Percentiles rank a stretch among this genome's conserved stretches.
Conservation (phyloP, 2,888 invertebrate species). For the Mythimna impura region DNA sequence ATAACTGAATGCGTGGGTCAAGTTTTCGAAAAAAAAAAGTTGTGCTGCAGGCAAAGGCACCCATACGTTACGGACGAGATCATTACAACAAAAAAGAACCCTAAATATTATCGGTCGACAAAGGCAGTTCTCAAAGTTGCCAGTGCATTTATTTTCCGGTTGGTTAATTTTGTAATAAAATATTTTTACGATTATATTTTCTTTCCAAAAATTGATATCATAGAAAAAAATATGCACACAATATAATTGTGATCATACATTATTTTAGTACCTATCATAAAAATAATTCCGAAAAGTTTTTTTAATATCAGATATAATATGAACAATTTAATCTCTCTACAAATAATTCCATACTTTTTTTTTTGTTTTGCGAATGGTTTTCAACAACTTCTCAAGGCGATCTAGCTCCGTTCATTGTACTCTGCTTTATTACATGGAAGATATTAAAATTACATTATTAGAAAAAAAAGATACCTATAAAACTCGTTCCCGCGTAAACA, state of each 20-base stretch:
- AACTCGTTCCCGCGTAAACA: slow-evolving; percentile 69
- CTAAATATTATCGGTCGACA: slow-evolving; percentile 85
- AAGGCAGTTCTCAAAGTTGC: slow-evolving; percentile 81
- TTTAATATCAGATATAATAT: slow-evolving; percentile 16
- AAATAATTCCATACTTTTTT: slow-evolving; percentile 67
- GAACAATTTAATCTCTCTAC: slow-evolving; percentile 49
- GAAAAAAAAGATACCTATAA: slow-evolving; percentile 57
- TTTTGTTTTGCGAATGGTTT: slow-evolving; percentile 71
- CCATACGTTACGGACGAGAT: slow-evolving; percentile 89
- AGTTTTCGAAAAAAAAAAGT: slow-evolving; percentile 84
- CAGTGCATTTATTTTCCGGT: slow-evolving; percentile 54
- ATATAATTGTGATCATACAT: background rate
- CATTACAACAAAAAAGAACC: slow-evolving; percentile 89
- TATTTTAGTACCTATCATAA: background rate
- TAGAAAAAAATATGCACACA: too few species aligned
- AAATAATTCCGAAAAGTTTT: slow-evolving; percentile 11
- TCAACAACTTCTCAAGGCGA: slow-evolving; percentile 84
- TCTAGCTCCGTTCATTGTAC: slow-evolving; percentile 86
- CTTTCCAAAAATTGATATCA: background rate
- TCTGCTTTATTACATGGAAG: slow-evolving; percentile 75
- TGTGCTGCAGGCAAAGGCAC: slow-evolving; percentile 85
- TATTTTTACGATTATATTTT: background rate
- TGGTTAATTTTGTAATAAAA: slow-evolving; percentile 7
- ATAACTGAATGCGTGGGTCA: slow-evolving; percentile 87
- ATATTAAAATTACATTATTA: slow-evolving; percentile 71